Evolutionary conservation across 2,113 vertebrate species (phyloP), one percentile per base, ranked within the genome.

Genomic region (Ursus arctos): DNA sequence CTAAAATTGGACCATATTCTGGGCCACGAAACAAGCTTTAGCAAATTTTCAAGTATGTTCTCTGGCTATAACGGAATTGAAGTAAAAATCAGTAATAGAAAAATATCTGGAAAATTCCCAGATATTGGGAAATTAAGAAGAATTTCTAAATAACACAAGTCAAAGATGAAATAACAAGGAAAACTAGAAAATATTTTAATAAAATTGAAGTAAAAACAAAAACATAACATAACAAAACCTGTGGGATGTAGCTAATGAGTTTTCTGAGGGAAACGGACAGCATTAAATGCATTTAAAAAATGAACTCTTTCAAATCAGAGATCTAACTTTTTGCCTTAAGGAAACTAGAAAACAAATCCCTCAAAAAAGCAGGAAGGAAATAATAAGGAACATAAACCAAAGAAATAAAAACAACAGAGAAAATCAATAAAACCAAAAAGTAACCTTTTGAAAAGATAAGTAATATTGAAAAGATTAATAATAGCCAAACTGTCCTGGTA

Each of bases 131-230:
- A 76, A 83, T 33, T 63, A 80, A 90, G 72, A 91, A 94, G 94
- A 96, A 40, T 31, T 80, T 80, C 67, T 84, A 63, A 92, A 49
- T 93, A 61, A 77, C 15, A 21, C 4, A n/a, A 79, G 24, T 88
- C 21, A 88, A 87, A 81, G 65, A 57, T 80, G 10, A 88, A 91
- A 8, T 61, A 33, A 88, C 7, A 88, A 77, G 71, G 15, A 11
- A 96, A 97, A 85, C 53, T 28, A 67, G 55, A 85, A 82, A 93
- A 47, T 55, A 88, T 43, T 88, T 88, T 82, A 71, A 61, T 81
- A 72, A 57, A 84, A 67, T 74, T 43, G 36, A 83, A 97, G 88
- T 72, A 47, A 63, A 95, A 95, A 88, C 24, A 47, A 63, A 95
- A 95, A 88, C 24, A 84, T 0, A 65, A 57, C 4, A 61, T 26